A percentile compares a stretch with the other conserved stretches of the same genome.
Conservation (phyloP, 92 coral and sea anemone genomes). For the Paramuricea clavata region DNA sequence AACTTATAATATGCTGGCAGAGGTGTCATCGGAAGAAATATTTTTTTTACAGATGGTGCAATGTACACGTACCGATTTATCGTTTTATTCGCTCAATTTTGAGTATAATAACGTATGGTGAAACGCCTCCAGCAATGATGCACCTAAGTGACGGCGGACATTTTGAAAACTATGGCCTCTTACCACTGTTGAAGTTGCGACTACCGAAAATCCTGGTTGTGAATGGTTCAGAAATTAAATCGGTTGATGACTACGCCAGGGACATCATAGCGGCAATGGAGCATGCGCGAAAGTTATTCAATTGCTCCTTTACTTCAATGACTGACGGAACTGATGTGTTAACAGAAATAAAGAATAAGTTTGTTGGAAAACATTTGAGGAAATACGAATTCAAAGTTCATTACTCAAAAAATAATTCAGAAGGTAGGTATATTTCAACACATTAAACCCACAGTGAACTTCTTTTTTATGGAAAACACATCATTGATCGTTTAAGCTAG, state of each 20-base stretch:
- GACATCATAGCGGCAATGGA: neutral
- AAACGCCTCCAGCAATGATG: constrained; percentile 1
- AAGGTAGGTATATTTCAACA: neutral
- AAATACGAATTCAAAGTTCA: constrained; percentile 25
- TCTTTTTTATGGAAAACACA: neutral
- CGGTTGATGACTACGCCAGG: neutral
- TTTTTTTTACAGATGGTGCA: neutral
- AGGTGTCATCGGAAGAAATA: too few relatives aligned
- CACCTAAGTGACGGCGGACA: constrained; percentile 16
- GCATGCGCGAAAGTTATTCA: neutral
- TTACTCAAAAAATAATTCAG: neutral
- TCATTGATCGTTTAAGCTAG: neutral
- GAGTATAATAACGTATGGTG: neutral
- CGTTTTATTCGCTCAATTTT: neutral
- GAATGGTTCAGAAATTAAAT: neutral
- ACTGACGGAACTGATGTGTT: neutral
- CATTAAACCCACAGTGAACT: neutral
- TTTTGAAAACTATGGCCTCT: constrained; percentile 10
- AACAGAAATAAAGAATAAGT: neutral
- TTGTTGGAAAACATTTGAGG: constrained; percentile 9
- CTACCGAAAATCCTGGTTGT: neutral
- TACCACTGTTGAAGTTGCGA: constrained; percentile 1
- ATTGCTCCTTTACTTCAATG: constrained; percentile 1
- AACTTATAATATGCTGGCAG: too few relatives aligned
- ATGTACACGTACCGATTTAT: neutral